Percentiles rank a stretch among this genome's conserved stretches.
Evolutionary conservation across 2,888 invertebrate species (phyloP).

Genomic region (Xestia c-nigrum): DNA sequence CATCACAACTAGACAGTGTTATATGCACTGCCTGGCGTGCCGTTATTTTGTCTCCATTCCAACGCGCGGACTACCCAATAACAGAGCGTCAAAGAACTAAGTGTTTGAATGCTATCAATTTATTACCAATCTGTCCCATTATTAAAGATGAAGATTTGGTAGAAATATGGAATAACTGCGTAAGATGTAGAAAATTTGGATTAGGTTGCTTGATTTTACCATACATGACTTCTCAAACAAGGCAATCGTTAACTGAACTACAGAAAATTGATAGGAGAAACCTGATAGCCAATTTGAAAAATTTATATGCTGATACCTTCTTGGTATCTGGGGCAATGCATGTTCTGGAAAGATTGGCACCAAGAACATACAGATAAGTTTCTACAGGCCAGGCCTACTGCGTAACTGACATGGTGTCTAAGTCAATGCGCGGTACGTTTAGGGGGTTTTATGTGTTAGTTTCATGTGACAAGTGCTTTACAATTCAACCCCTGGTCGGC

Average conservation of each 20-base stretch:
- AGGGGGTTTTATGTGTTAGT: neutral
- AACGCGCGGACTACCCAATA: conserved; percentile 87
- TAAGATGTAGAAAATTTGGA: conserved; percentile 85
- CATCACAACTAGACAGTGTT: conserved; percentile 78
- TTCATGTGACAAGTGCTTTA: neutral
- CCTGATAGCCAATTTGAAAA: conserved; percentile 85
- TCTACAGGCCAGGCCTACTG: neutral
- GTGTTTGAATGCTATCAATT: conserved; percentile 85
- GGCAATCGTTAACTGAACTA: conserved; percentile 81
- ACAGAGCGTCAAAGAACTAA: conserved; percentile 85
- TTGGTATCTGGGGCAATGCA: conserved; percentile 87
- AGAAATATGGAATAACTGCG: conserved; percentile 87
- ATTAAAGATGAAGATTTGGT: conserved; percentile 86
- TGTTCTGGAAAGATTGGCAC: conserved; percentile 83
- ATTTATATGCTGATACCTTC: conserved; percentile 86
- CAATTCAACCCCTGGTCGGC: neutral
- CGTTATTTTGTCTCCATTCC: conserved; percentile 85
- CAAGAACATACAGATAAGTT: conserved; percentile 75
- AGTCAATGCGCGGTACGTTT: neutral
- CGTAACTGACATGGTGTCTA: neutral
- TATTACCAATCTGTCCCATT: conserved; percentile 85
- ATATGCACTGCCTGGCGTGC: conserved; percentile 85
- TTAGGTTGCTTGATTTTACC: conserved; percentile 87
- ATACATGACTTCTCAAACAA: conserved; percentile 82
- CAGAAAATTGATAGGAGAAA: conserved; percentile 86